Evolutionary conservation across 1,140 invertebrate genomes (phyloP).

Genomic region (Geopemphigus sp.): DNA sequence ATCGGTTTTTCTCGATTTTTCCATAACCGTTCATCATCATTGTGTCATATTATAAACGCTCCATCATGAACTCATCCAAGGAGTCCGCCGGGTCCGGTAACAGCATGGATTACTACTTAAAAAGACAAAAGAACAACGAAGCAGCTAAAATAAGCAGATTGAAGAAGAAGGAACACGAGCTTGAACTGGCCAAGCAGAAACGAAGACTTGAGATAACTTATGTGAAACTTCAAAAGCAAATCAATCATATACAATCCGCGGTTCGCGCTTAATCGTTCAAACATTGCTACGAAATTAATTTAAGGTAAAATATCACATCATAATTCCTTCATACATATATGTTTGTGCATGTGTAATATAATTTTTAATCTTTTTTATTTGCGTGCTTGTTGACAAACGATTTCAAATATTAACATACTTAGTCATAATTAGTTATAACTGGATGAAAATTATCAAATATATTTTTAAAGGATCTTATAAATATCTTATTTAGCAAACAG

Average conservation of each 20-base stretch:
- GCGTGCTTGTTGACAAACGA: no score
- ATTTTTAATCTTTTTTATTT: no score
- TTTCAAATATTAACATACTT: no score
- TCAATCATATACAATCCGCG: conserved; percentile 14
- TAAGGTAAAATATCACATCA: not conserved
- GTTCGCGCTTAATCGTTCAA: not conserved
- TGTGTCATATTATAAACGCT: not conserved
- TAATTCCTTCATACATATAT: no score
- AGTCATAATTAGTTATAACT: no score
- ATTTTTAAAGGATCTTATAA: no score
- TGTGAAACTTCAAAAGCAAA: conserved; percentile 37
- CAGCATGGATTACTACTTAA: conserved; percentile 26
- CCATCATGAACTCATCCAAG: conserved; percentile 10
- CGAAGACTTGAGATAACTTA: conserved; percentile 37
- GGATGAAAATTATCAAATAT: no score
- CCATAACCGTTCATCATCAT: not conserved
- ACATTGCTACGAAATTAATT: not conserved
- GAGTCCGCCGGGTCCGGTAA: not conserved
- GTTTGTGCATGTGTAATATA: no score
- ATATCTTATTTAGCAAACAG: no score
- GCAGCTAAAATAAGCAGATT: conserved; percentile 8
- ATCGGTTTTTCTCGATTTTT: not conserved
- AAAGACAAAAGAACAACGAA: conserved; percentile 39
- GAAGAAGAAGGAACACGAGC: conserved; percentile 26
- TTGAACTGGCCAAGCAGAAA: conserved; percentile 18